Evolutionary conservation across 2,888 invertebrate genomes (phyloP).

Genomic region (Acanthosepion pharaonis): DNA sequence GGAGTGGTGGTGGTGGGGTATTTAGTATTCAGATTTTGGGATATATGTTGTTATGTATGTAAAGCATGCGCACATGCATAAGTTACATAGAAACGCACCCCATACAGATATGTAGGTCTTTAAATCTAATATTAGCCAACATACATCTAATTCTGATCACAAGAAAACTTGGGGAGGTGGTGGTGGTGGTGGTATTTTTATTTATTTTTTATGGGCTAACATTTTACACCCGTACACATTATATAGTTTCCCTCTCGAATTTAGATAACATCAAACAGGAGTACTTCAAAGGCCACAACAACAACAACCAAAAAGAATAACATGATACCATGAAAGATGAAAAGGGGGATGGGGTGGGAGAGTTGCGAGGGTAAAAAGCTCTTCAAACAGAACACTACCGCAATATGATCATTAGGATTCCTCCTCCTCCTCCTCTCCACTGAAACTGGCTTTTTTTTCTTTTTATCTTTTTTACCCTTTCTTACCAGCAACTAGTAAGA

Average conservation of each 20-base stretch:
- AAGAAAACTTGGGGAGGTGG: neutral
- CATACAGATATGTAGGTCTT: neutral
- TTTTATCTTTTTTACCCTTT: neutral
- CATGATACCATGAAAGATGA: neutral
- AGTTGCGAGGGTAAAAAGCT: neutral
- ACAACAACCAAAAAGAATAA: neutral
- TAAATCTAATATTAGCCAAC: slow-evolving; percentile 33
- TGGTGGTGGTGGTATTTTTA: neutral
- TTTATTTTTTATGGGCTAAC: too few relatives aligned
- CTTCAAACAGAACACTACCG: neutral
- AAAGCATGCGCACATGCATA: neutral
- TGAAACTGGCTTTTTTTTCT: neutral
- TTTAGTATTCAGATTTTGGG: too few relatives aligned
- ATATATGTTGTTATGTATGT: too few relatives aligned
- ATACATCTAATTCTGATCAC: neutral
- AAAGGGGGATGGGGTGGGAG: neutral
- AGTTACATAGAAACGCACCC: neutral
- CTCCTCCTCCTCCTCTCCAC: neutral
- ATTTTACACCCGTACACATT: neutral
- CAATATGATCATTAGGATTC: neutral
- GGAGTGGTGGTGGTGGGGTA: too few relatives aligned
- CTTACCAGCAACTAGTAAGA: neutral
- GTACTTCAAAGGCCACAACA: neutral
- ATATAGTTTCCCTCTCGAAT: neutral
- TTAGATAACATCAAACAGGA: slow-evolving; percentile 13